Evolutionary conservation across 2,888 invertebrate genomes (phyloP).

Genomic region (Phortica okadai): DNA sequence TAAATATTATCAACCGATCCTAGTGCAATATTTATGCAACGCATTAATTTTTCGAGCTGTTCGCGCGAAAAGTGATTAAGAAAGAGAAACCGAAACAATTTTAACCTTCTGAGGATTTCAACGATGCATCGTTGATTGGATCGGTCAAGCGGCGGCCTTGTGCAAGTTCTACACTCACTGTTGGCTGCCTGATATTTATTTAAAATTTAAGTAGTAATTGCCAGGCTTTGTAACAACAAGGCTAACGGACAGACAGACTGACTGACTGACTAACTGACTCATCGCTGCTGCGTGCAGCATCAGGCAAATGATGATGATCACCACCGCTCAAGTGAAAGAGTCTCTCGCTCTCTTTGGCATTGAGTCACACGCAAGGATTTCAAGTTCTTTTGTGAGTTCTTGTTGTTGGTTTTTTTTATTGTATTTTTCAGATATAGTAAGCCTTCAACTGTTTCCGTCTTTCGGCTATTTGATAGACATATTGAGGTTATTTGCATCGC

Average conservation of each 20-base stretch:
- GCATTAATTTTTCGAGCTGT: slow-evolving; percentile 58
- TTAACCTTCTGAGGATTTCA: not conserved
- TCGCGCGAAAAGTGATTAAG: slow-evolving; percentile 53
- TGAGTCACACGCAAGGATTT: slow-evolving; percentile 15
- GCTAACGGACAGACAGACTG: not conserved
- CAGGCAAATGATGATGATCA: not conserved
- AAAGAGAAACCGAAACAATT: not conserved
- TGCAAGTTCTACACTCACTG: slow-evolving; percentile 38
- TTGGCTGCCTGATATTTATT: not conserved
- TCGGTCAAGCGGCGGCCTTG: slow-evolving; percentile 30
- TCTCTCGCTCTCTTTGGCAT: not conserved
- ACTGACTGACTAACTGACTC: slow-evolving; percentile 2
- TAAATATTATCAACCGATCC: not conserved
- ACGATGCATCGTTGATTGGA: not conserved
- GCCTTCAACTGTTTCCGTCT: not conserved
- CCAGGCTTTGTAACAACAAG: not conserved
- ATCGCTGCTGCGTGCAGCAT: not conserved
- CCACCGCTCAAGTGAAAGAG: not conserved
- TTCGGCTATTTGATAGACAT: slow-evolving; percentile 18
- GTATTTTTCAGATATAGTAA: not conserved
- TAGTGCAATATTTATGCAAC: slow-evolving; percentile 60
- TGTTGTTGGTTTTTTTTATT: not conserved
- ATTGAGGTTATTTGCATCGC: slow-evolving; percentile 31
- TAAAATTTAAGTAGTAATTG: not conserved
- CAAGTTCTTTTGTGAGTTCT: not conserved